These are phyloP conservation scores for Periophthalmodon schlosseri DNA, from an alignment of 2,113 vertebrate species.

Conservation along the genomic window DNA sequence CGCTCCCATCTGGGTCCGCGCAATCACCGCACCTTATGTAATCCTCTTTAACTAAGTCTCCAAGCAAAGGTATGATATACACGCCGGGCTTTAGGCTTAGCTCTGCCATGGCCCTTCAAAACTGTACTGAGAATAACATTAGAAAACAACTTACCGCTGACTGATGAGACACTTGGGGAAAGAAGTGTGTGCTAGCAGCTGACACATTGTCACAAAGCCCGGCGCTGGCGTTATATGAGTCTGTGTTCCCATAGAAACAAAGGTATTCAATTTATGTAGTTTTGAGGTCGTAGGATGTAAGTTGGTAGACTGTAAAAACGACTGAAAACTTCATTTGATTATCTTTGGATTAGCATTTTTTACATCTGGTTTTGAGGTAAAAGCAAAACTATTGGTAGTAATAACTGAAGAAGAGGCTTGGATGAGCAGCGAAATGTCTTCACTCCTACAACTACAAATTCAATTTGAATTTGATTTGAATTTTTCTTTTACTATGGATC, in stretches of 20 bases:
- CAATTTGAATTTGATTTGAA: too few species aligned
- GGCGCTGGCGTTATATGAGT: neutral
- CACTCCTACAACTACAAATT: too few species aligned
- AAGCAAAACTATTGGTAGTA: too few species aligned
- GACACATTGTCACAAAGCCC: neutral
- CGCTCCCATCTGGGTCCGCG: slow-evolving; percentile 56
- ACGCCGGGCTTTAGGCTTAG: slow-evolving; percentile 5
- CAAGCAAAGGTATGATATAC: neutral
- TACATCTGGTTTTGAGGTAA: too few species aligned
- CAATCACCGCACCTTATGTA: slow-evolving; percentile 31
- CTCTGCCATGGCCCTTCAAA: neutral
- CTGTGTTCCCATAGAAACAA: neutral
- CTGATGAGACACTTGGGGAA: neutral
- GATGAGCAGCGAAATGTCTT: too few species aligned
- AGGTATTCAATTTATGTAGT: neutral
- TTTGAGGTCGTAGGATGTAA: neutral
- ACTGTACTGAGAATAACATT: neutral
- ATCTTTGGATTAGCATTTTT: too few species aligned
- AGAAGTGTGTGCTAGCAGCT: neutral
- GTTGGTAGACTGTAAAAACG: neutral
- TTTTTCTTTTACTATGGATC: too few species aligned
- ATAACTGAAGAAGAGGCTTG: too few species aligned
- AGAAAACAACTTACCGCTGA: neutral
- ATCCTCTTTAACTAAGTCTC: slow-evolving; percentile 28
- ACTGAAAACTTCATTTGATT: too few species aligned